A percentile compares a stretch with the other conserved stretches of the same genome.
Evolutionary conservation across 2,797 vertebrate genomes (phyloP).

Genomic region (Rousettus madagascariensis): DNA sequence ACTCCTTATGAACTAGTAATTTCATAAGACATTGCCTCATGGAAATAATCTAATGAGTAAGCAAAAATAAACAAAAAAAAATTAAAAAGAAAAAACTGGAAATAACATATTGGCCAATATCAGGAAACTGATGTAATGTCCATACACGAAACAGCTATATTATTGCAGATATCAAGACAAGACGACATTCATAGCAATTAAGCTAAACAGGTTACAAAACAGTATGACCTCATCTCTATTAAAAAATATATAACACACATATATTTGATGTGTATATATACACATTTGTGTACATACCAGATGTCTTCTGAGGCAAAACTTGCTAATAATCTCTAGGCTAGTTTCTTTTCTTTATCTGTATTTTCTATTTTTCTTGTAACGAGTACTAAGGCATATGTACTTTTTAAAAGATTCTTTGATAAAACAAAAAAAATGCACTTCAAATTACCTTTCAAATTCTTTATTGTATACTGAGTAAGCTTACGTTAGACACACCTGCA

Average conservation of each 20-base stretch:
- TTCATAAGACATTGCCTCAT: neutral
- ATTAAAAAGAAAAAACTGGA: neutral
- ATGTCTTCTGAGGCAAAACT: neutral
- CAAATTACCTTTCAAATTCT: neutral
- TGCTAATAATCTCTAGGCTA: neutral
- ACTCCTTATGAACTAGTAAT: neutral
- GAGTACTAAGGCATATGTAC: neutral
- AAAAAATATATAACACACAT: neutral
- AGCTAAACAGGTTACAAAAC: conserved; percentile 7
- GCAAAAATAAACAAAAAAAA: conserved; percentile 12
- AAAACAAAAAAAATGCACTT: neutral
- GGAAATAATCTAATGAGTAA: neutral
- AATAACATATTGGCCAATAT: neutral
- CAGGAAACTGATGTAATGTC: neutral
- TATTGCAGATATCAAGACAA: neutral
- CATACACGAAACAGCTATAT: neutral
- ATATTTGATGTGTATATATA: neutral
- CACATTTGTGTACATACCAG: neutral
- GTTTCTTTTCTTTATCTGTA: neutral
- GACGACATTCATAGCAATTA: neutral
- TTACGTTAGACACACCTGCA: neutral
- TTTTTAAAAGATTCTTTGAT: neutral
- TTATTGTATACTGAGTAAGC: neutral
- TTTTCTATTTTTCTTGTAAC: conserved; percentile 38
- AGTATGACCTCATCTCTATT: neutral